Base-by-base conservation (phyloP, 2,797 vertebrate species). In the Cynodonichthys magdalenae region DNA sequence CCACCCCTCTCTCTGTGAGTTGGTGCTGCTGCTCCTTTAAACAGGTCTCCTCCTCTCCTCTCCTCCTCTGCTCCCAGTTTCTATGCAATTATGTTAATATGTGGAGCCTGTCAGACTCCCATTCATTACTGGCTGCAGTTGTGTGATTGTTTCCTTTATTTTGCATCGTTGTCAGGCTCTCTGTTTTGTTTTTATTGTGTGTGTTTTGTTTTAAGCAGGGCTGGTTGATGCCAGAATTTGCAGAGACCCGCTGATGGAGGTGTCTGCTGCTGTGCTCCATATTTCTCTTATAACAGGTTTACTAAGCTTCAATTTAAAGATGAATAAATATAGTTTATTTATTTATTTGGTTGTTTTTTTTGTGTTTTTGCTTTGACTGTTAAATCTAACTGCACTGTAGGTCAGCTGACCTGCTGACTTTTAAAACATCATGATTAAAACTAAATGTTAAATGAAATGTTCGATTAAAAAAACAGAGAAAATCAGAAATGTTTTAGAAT, bases 1-100 rank as follows among this genome's bases (percentile, higher is more conserved):
- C 31, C 31, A 31, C 31, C 8, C 8, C 6, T 31, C 31, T 31
- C 31, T 10, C 9, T 34, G 31, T 34, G 7, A 53, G 41, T 59
- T 74, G 53, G 64, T 74, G 92, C 71, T 72, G 71, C 93, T 93
- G 92, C 71, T 79, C 87, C 92, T 93, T 94, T 93, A 93, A 94
- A 89, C 83, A 64, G 66, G 66, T 61, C 66, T 56, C 8, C 67
- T 84, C 86, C 34, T 12, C 36, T 39, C 36, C 36, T 39, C 10
- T 12, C 36, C 6, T 39, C 36, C 4, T 3, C 12, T 39, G 36
- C 36, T 12, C 36, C 36, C 71, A 82, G 78, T 93, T 91, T 92
- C 92, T 92, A 92, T 94, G 91, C 92, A 95, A 94, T 95, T 94
- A 94, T 94, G 93, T 94, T 92, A 92, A 93, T 92, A 81, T 86